phyloP scores from a whole-genome alignment of 2,113 vertebrate genomes.

The Varanus salvator region DNA sequence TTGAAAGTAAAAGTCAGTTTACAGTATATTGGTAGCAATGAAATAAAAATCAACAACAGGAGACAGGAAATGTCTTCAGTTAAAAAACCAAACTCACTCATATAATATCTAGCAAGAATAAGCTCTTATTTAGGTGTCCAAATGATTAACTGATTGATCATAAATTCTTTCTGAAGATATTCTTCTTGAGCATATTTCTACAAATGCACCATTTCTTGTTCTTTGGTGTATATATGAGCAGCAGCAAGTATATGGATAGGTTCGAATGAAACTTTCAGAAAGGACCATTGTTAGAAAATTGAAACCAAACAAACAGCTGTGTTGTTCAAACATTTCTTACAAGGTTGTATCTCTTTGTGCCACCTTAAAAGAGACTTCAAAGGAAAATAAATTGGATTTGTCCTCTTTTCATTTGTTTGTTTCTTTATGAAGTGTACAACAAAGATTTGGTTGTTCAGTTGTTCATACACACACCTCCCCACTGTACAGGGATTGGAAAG shows the following conservation, averaged over 20 bases:
- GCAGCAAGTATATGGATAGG: constrained; percentile 44
- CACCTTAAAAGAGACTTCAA: constrained; percentile 46
- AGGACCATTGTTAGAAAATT: background rate
- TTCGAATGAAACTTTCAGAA: constrained; percentile 53
- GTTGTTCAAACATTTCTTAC: constrained; percentile 6
- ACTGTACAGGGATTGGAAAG: background rate
- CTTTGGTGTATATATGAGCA: constrained; percentile 36
- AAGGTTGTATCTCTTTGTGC: constrained; percentile 22
- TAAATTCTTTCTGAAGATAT: constrained; percentile 56
- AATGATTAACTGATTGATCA: constrained; percentile 38
- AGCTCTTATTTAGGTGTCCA: background rate
- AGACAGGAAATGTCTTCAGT: background rate
- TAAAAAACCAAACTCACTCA: background rate
- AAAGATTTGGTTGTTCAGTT: background rate
- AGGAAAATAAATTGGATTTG: constrained; percentile 25
- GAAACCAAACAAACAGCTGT: constrained; percentile 39
- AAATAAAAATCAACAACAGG: background rate
- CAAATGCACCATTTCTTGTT: constrained; percentile 48
- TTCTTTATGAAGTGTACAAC: background rate
- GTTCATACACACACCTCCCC: background rate
- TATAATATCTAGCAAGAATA: background rate
- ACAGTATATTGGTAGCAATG: background rate
- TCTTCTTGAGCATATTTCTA: constrained; percentile 53
- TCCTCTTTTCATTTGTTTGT: constrained; percentile 25
- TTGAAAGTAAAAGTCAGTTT: background rate